Evolutionary conservation across 2,888 invertebrate species (phyloP).

Genomic region (Sicus ferrugineus): DNA sequence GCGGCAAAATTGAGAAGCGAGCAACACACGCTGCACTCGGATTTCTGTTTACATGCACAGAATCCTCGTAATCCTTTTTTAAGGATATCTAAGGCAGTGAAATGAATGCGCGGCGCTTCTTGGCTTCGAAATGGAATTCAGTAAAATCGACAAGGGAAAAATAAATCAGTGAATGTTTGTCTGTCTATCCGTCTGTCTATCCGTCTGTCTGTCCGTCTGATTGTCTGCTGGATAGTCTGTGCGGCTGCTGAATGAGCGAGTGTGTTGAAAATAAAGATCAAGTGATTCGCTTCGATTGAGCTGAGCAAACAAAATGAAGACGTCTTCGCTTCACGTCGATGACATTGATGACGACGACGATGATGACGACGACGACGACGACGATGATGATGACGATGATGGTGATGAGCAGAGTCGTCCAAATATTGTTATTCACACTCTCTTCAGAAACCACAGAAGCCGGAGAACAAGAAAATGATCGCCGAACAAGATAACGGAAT

Average conservation of each 20-base stretch:
- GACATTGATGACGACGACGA: neutral
- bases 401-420: neutral
- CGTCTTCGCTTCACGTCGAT: neutral
- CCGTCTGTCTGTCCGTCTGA: neutral
- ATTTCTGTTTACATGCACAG: neutral
- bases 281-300: slow-evolving; percentile 32
- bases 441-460: too few species aligned
- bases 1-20: neutral
- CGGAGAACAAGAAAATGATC: neutral
- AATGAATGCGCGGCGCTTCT: too few species aligned
- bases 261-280: slow-evolving; percentile 25
- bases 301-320: slow-evolving; percentile 19
- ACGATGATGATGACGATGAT: neutral
- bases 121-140: neutral
- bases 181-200: neutral
- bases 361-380: neutral
- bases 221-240: neutral
- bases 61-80: neutral
- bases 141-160: neutral
- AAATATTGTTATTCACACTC: too few species aligned
- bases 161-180: neutral
- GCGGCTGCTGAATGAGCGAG: neutral
- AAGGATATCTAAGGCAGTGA: neutral
- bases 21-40: neutral
- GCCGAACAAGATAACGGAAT: neutral